Conservation (phyloP, 2,888 invertebrate species). For the Octonoba sinensis region DNA sequence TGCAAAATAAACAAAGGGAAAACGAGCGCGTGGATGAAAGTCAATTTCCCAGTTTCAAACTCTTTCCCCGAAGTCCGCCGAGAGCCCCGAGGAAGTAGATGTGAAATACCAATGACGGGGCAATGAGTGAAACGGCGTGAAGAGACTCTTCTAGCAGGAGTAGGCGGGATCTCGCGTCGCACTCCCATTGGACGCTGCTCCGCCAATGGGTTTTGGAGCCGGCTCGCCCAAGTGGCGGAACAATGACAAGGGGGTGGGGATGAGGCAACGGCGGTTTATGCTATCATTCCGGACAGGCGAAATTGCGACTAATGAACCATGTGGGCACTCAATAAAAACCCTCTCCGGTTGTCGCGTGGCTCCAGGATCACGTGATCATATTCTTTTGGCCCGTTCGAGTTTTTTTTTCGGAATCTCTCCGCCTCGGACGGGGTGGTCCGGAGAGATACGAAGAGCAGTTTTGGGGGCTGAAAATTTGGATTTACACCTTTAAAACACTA, state of each 20-base stretch:
- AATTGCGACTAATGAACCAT: constrained; percentile 61
- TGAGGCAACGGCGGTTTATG: constrained; percentile 37
- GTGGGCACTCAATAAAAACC: constrained; percentile 58
- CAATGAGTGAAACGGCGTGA: constrained; percentile 23
- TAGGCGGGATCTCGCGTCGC: constrained; percentile 32
- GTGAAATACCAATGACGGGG: constrained; percentile 40
- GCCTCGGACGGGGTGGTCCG: constrained; percentile 26
- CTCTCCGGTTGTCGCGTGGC: constrained; percentile 55
- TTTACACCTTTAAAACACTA: too few species aligned
- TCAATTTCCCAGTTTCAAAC: constrained; percentile 22
- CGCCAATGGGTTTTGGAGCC: constrained; percentile 34
- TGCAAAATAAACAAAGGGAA: constrained; percentile 2
- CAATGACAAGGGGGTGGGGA: constrained; percentile 56
- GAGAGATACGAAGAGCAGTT: constrained; percentile 21
- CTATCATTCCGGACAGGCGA: constrained; percentile 58
- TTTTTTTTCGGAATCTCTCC: constrained; percentile 15
- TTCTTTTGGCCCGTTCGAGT: constrained; percentile 9
- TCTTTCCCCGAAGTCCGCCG: constrained; percentile 25
- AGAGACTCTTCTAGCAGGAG: constrained; percentile 17
- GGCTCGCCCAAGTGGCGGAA: constrained; percentile 55
- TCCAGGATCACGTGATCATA: constrained; percentile 38
- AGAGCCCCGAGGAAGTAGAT: constrained; percentile 37
- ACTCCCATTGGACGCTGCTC: constrained; percentile 29
- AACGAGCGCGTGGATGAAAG: not conserved
- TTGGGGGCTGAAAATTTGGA: not conserved